Percentiles rank a stretch among this genome's conserved stretches.
phyloP scores from a whole-genome alignment of 2,888 invertebrate species.

The Tiliacea aurago region DNA sequence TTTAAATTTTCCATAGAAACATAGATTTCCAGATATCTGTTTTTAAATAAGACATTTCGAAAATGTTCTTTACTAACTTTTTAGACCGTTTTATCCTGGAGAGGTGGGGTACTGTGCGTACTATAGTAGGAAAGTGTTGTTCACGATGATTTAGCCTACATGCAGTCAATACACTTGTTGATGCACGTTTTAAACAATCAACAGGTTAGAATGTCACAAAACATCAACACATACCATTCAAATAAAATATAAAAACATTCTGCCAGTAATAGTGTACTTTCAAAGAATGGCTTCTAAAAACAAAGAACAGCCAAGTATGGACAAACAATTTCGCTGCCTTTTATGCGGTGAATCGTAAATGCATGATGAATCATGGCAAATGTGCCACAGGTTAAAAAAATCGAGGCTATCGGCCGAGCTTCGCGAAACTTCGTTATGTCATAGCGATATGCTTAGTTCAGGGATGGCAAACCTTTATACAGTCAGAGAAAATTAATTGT shows the following conservation, averaged over 20 bases:
- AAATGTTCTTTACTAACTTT: no score
- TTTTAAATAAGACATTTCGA: no score
- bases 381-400: conserved; percentile 62
- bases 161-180: background rate
- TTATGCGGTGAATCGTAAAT: conserved; percentile 63
- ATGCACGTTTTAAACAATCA: background rate
- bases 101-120: no score
- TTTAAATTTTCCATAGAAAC: no score
- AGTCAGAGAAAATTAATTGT: background rate
- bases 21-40: no score
- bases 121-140: no score
- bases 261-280: conserved; percentile 4
- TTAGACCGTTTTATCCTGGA: no score
- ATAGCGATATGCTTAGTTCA: conserved; percentile 42
- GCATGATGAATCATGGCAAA: conserved; percentile 71
- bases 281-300: conserved; percentile 37
- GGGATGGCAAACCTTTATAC: conserved; percentile 30
- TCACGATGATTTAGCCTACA: background rate
- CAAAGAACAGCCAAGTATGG: conserved; percentile 54
- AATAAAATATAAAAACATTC: background rate
- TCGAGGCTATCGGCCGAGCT: conserved; percentile 70
- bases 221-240: conserved; percentile 7
- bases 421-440: conserved; percentile 49
- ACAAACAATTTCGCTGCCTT: conserved; percentile 51
- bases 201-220: background rate